phyloP scores from a whole-genome alignment of 1,140 invertebrate genomes.

The Condylostylus longicornis region DNA sequence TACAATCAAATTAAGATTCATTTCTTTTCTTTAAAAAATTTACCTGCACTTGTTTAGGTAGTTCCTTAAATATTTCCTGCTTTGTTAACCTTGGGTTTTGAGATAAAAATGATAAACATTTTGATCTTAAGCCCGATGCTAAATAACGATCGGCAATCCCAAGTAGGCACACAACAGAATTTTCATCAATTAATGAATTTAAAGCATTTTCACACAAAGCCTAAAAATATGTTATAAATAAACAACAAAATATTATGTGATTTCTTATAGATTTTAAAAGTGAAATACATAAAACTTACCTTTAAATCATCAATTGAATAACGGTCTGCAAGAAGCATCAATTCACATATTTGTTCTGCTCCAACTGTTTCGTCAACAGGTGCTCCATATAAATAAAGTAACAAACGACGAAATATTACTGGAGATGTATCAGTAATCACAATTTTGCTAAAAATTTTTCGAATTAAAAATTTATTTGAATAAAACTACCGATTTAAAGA shows the following conservation, averaged over 20 bases:
- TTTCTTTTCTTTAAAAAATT: not conserved
- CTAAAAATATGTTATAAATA: slow-evolving; percentile 21
- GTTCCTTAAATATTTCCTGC: slow-evolving; percentile 45
- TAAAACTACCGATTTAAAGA: slow-evolving; percentile 9
- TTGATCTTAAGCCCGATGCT: slow-evolving; percentile 42
- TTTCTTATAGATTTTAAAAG: not conserved
- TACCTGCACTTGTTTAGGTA: slow-evolving; percentile 44
- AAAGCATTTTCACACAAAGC: slow-evolving; percentile 45
- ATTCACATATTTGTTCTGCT: slow-evolving; percentile 46
- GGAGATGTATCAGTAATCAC: slow-evolving; percentile 48
- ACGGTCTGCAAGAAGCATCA: slow-evolving; percentile 43
- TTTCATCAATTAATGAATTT: slow-evolving; percentile 41
- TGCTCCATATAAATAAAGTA: slow-evolving; percentile 50
- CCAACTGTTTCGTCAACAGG: slow-evolving; percentile 34
- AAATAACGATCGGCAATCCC: slow-evolving; percentile 51
- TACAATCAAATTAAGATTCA: no score
- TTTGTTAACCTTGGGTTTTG: slow-evolving; percentile 42
- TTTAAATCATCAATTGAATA: slow-evolving; percentile 28
- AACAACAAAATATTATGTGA: not conserved
- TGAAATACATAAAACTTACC: slow-evolving; percentile 8
- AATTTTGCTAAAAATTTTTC: slow-evolving; percentile 45
- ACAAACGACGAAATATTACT: slow-evolving; percentile 42
- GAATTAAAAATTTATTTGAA: no score
- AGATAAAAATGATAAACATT: slow-evolving; percentile 38
- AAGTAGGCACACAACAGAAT: slow-evolving; percentile 46